Base-by-base conservation (phyloP, 1,140 invertebrate genomes). In the Nephotettix cincticeps region DNA sequence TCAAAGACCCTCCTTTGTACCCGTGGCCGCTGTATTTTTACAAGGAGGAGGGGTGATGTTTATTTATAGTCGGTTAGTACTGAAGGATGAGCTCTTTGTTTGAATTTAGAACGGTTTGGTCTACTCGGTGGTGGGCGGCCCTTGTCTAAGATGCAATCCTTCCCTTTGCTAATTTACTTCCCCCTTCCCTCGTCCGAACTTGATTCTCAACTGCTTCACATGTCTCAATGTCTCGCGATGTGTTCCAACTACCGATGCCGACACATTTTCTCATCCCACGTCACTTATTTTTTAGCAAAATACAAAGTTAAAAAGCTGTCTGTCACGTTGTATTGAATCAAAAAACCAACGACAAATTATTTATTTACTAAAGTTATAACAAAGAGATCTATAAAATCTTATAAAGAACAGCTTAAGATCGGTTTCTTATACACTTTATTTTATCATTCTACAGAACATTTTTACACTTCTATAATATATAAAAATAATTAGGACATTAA, bases 21-120 rank as follows among this genome's bases (percentile, higher is more conserved):
- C n/a, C n/a, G 13, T n/a, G n/a, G 25, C 29, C 30, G 65, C 9
- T 17, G 65, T 32, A 45, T 45, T 32, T 30, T 66, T 36, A 68
- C 40, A 40, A 30, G 40, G 67, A 51, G 43, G 19, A 47, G 25
- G 69, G 69, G 69, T 29, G 54, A 61, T 63, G 69, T 70, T 70
- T 70, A 70, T 63, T 70, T 70, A 70, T 70, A 23, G 69, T 70
- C 69, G 69, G 69, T 70, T 70, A 61, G 29, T 43, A 32, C 69
- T 70, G 58, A 70, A 70, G 69, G 69, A 70, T 70, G 69, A 70
- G 69, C 28, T 58, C 28, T 36, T 56, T 70, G 69, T 70, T 70
- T 70, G 54, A 36, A 70, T 70, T 70, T 70, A 70, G 45, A 70
- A 43, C 69, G 51, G 29, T 36, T 70, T 63, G 69, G 69, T 45